Evolutionary conservation across 2,888 invertebrate species (phyloP), one percentile per base, ranked within the genome.

Genomic region (Cheilosia pagana): DNA sequence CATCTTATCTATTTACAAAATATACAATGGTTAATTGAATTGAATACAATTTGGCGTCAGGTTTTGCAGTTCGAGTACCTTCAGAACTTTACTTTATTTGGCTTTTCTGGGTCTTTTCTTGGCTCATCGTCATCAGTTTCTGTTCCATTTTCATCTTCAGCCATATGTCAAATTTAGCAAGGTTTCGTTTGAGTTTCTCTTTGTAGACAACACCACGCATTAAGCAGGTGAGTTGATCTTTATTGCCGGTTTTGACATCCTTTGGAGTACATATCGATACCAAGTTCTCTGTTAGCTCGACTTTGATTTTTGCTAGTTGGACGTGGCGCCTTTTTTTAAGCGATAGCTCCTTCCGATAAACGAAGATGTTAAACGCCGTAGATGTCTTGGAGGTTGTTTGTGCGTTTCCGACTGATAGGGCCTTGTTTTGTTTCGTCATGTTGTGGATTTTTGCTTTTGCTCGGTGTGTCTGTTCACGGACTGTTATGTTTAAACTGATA

Each of bases 131-230:
- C n/a, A 14, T n/a, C 2, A 19, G 1, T 12, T 12, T 35, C 19
- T 31, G 1, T 2, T 55, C 19, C 25, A 23, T 14, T n/a, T 63
- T 35, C 5, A 21, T 23, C 6, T 63, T 25, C 35, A 50, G 8
- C 63, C 48, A 63, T 1, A 3, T 8, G 19, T 50, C 21, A 6
- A 63, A 63, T 35, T 21, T 48, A 10, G 63, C 63, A 5, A 63
- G 31, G 3, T 48, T 35, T 0, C 21, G 7, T 4, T 50, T 31
- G 6, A 50, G 31, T n/a, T 63, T 48, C 8, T 63, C 14, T 28
- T 60, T 45, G 6, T 45, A 60, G 25, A 45, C n/a, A 28, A 45
- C 25, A 4, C 60, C 28, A 14, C 28, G 62, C 25, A 28, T 28
- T 6, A 62, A 45, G 3, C 45, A 16, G 7, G 6, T 3, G 0